Evolutionary conservation across 2,113 vertebrate genomes (phyloP), one percentile per base, ranked within the genome.

Genomic region (Sebastes schlegelii): DNA sequence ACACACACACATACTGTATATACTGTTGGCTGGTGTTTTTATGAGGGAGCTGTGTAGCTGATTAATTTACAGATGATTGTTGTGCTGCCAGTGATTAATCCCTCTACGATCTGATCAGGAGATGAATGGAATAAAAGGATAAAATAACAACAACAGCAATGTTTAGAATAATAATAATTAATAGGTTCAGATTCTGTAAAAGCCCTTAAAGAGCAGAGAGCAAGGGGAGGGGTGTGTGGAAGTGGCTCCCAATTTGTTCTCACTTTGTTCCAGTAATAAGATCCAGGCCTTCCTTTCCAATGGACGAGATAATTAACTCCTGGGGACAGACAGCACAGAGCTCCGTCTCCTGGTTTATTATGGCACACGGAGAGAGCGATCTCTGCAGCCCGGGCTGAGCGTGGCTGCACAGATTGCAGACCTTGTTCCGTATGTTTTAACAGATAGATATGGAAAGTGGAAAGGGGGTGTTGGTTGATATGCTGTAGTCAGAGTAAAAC

Each of bases 181-280:
- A 94, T 90, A 87, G 77, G 91, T 90, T 89, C 63, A 74, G 76
- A 90, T 89, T 88, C 80, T 89, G 86, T 89, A 91, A 84, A 91
- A 90, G 76, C 79, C 79, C 82, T 91, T 86, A 86, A 92, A 94
- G 86, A 90, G 88, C 77, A 85, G 82, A 69, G 82, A 83, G 82
- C 61, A 42, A 74, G 82, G 74, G 87, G 72, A 86, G 83, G 86
- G 76, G 75, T 82, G 76, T 58, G 71, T 78, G 86, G 79, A 93
- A 92, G 91, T 80, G 81, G 82, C 87, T 93, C 91, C 94, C 91
- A 94, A 95, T 95, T 95, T 96, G 94, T 95, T 95, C 92, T 89
- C 89, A 92, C 94, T 96, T 95, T 95, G 95, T 95, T 95, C 84
- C 88, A 89, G 93, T 96, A 94, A 95, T 95, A 95, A 94, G 93